phyloP scores from a whole-genome alignment of 2,113 vertebrate genomes.

The Glareola pratincola region DNA sequence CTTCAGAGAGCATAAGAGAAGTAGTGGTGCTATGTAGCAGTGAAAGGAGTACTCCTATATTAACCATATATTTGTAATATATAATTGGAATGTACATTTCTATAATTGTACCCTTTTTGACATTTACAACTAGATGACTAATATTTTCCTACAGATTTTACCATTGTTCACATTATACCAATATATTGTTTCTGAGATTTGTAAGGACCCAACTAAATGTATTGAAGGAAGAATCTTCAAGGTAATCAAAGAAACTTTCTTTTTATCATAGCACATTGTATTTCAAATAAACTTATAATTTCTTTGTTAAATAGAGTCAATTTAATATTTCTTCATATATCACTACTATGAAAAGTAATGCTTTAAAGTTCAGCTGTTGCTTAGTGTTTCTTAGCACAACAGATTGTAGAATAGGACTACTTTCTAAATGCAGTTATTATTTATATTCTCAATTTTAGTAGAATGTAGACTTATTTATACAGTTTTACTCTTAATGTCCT shows the following conservation, averaged over 20 bases:
- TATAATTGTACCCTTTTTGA: background rate
- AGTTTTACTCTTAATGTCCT: background rate
- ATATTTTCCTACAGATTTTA: conserved; percentile 77
- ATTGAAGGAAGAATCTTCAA: conserved; percentile 87
- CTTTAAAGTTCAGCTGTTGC: background rate
- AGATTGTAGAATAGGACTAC: background rate
- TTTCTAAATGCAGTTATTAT: background rate
- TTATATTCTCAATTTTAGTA: background rate
- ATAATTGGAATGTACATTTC: background rate
- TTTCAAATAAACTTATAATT: background rate
- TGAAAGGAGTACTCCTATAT: background rate
- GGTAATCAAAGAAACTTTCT: conserved; percentile 72
- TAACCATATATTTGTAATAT: background rate
- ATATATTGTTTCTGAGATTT: conserved; percentile 83
- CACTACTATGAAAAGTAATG: background rate
- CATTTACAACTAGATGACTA: background rate
- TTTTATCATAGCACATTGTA: background rate
- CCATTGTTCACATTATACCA: conserved; percentile 86
- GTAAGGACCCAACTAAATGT: conserved; percentile 79
- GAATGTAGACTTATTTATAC: background rate
- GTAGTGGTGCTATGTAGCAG: background rate
- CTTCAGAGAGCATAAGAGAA: background rate
- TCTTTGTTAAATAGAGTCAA: background rate
- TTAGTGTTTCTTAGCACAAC: background rate
- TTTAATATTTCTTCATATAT: background rate